Percentiles rank a stretch among this genome's conserved stretches.
phyloP scores from a whole-genome alignment of 2,888 invertebrate species.

The Drosophila pegasa region DNA sequence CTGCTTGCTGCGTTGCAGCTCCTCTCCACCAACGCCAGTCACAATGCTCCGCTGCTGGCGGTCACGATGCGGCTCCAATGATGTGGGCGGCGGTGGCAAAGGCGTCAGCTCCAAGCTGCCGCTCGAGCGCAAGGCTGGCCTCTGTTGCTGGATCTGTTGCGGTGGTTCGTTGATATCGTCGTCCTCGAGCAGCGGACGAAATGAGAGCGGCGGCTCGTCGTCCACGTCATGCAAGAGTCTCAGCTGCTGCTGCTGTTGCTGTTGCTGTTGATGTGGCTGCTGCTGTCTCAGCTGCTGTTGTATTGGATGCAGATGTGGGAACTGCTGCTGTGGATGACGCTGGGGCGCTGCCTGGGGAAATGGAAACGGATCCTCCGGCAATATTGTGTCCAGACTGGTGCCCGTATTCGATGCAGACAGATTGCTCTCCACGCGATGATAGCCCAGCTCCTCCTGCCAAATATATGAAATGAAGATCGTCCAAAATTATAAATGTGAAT shows the following conservation, averaged over 20 bases:
- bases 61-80: constrained; percentile 79
- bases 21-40: constrained; percentile 58
- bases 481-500: neutral
- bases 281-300: constrained; percentile 47
- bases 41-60: constrained; percentile 81
- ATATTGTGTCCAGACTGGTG: constrained; percentile 86
- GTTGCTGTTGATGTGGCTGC: constrained; percentile 42
- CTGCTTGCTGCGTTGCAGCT: constrained; percentile 81
- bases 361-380: constrained; percentile 84
- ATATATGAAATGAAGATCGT: neutral
- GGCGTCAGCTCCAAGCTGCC: constrained; percentile 78
- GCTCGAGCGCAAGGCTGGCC: constrained; percentile 63
- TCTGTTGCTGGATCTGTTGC: constrained; percentile 38
- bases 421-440: constrained; percentile 85
- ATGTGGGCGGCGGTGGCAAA: constrained; percentile 82
- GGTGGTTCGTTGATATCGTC: constrained; percentile 67
- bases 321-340: constrained; percentile 61
- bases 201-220: constrained; percentile 81
- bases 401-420: constrained; percentile 87
- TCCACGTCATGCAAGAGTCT: constrained; percentile 68
- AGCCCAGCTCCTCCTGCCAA: constrained; percentile 81
- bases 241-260: constrained; percentile 43
- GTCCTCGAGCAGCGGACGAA: constrained; percentile 71
- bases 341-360: constrained; percentile 72
- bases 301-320: constrained; percentile 34